These are phyloP conservation scores for Microcaecilia unicolor DNA, from an alignment of 2,797 vertebrate genomes.

Conservation along the genomic window DNA sequence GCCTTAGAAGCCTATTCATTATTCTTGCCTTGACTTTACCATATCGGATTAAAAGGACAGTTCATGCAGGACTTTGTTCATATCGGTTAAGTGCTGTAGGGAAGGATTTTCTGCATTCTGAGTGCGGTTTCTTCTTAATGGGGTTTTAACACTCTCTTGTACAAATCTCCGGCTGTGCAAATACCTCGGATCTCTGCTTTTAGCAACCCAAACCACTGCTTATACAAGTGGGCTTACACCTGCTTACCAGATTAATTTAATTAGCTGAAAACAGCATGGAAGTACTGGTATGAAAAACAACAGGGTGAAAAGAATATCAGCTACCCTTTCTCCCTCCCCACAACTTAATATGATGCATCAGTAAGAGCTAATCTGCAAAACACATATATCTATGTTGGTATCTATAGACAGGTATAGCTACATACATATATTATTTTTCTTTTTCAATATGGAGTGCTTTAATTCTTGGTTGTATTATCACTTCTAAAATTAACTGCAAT, in stretches of 20 bases:
- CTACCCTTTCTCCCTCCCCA: too few relatives aligned
- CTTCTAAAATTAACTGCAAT: too few relatives aligned
- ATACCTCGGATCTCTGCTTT: constrained; percentile 22
- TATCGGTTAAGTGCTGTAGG: constrained; percentile 38
- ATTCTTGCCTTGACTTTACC: background rate
- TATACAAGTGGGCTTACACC: constrained; percentile 69
- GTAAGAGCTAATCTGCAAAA: too few relatives aligned
- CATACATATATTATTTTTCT: too few relatives aligned
- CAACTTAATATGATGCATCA: too few relatives aligned
- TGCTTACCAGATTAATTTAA: constrained; percentile 78
- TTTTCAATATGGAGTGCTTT: too few relatives aligned
- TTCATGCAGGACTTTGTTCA: background rate
- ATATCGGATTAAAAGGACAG: constrained; percentile 2
- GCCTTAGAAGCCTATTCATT: background rate
- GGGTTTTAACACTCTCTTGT: constrained; percentile 42
- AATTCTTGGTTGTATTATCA: too few relatives aligned
- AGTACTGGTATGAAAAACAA: constrained; percentile 41
- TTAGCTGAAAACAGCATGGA: constrained; percentile 65
- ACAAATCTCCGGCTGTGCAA: constrained; percentile 34
- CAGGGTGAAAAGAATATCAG: constrained; percentile 29
- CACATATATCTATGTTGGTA: too few relatives aligned
- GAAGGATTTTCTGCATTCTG: constrained; percentile 50
- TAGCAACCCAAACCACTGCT: constrained; percentile 54
- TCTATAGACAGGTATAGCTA: too few relatives aligned
- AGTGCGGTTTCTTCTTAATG: constrained; percentile 43